Conservation (phyloP, 2,113 vertebrate species). For the Urocitellus parryii region DNA sequence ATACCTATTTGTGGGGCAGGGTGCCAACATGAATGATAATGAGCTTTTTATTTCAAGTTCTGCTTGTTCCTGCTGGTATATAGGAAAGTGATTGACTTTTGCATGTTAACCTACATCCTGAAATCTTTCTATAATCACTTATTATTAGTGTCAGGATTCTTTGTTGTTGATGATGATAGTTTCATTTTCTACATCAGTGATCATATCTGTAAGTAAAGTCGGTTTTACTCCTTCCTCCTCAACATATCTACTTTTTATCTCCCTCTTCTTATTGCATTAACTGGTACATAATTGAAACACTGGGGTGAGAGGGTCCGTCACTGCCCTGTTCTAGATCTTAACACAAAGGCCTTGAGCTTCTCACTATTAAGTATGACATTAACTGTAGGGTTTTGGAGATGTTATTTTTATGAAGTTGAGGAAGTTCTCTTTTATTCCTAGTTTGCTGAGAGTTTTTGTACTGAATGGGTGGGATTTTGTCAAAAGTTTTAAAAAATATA, state of each 20-base stretch:
- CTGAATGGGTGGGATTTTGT: too few species aligned
- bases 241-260: not conserved
- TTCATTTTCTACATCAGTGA: not conserved
- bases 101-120: not conserved
- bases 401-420: too few species aligned
- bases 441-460: too few species aligned
- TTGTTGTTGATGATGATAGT: not conserved
- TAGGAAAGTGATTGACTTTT: not conserved
- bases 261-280: not conserved
- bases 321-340: too few species aligned
- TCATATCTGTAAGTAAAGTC: not conserved
- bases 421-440: too few species aligned
- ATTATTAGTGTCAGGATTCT: not conserved
- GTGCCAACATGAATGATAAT: not conserved
- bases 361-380: too few species aligned
- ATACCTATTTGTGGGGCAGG: not conserved
- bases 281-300: not conserved
- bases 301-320: too few species aligned
- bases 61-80: not conserved
- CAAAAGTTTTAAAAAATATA: too few species aligned
- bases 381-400: too few species aligned
- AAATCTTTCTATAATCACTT: not conserved
- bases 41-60: constrained; percentile 26
- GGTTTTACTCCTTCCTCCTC: not conserved
- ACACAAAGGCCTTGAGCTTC: too few species aligned